Evolutionary conservation across 2,113 vertebrate genomes (phyloP), one percentile per base, ranked within the genome.

Genomic region (Callipepla squamata): DNA sequence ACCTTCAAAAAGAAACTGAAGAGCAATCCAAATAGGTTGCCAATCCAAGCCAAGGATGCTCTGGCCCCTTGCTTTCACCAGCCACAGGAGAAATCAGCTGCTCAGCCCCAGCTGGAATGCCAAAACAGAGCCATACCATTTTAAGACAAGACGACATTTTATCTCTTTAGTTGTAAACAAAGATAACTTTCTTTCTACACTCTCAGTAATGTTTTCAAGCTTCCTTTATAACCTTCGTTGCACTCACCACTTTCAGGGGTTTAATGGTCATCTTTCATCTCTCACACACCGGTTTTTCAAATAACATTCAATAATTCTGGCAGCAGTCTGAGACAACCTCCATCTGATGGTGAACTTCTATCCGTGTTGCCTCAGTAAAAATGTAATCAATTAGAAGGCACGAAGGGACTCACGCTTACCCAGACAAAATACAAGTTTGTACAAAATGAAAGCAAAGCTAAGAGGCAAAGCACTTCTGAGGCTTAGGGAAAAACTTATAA

Each of bases 251-350:
- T 92, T 79, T 7, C 65, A 92, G 36, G 15, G 22, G 34, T 42
- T 93, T n/a, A n/a, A 22, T 40, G n/a, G 42, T 94, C 73, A 88
- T 32, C 55, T 83, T 86, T 42, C 50, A 57, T 79, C 48, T 70
- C 40, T 80, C 22, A 80, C 14, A 83, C 15, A 80, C 20, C 13
- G 3, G n/a, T 78, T 93, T 94, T 92, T 92, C 83, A 91, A 26
- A 16, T 18, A 15, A 17, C 3, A 0, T 87, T 96, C 68, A 74
- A 72, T 65, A 51, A 42, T 90, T 94, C 90, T 12, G 21, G 26
- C 23, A 94, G 92, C 30, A 44, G 90, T 18, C 45, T 76, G 51
- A 77, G 80, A 95, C 92, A 87, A 83, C 25, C 63, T 58, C 62
- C 12, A 18, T 18, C 34, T 94, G 76, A 85, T 68, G 1, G 84